A percentile compares a stretch with the other conserved stretches of the same genome.
These are phyloP conservation scores for Tribolium madens DNA, from an alignment of 1,140 invertebrate genomes.

Conservation along the genomic window DNA sequence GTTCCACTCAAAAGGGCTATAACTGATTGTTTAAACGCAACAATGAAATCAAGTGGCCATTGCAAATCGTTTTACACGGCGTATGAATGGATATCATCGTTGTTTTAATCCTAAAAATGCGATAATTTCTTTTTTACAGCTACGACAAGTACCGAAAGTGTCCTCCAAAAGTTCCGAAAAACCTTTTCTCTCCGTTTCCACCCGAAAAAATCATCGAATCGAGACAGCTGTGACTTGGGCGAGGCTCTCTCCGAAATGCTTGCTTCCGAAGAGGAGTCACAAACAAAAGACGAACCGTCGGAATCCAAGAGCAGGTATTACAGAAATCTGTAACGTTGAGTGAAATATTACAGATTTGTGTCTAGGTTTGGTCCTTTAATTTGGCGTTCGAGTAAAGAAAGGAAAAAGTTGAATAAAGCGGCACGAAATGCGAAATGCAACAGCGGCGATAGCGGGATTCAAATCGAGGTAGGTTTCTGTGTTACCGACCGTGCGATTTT, in stretches of 20 bases:
- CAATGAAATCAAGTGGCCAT: no score
- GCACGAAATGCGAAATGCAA: conserved; percentile 80
- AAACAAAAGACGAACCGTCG: conserved; percentile 55
- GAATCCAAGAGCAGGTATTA: conserved; percentile 63
- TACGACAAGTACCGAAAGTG: conserved; percentile 64
- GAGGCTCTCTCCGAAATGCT: conserved; percentile 64
- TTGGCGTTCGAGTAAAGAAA: conserved; percentile 79
- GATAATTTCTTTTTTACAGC: conserved; percentile 24
- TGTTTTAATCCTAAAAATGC: no score
- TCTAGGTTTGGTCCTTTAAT: conserved; percentile 76
- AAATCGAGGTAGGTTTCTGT: conserved; percentile 70
- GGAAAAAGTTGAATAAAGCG: conserved; percentile 76
- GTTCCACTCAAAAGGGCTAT: no score
- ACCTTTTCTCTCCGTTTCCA: conserved; percentile 76
- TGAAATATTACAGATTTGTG: neutral
- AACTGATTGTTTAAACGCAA: no score
- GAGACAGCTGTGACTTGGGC: conserved; percentile 67
- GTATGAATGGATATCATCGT: no score
- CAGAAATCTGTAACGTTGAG: neutral
- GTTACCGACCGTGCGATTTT: neutral
- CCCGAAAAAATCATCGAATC: conserved; percentile 68
- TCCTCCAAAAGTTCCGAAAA: conserved; percentile 78
- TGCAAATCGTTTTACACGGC: no score
- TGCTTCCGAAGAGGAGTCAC: conserved; percentile 63
- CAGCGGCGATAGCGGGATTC: conserved; percentile 81